phyloP scores from a whole-genome alignment of 1,140 invertebrate species.

The Lucilia cuprina region DNA sequence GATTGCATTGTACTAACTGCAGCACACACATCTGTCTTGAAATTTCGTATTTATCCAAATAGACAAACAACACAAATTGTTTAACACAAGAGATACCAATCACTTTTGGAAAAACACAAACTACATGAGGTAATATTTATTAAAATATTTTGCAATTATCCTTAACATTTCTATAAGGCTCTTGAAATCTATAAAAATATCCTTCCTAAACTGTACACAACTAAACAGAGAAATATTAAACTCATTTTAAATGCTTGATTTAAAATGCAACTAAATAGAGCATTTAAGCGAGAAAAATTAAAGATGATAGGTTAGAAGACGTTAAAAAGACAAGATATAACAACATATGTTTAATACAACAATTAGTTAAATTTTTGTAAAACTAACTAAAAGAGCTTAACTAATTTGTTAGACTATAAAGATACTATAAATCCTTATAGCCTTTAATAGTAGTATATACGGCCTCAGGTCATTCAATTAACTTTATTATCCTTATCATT shows the following conservation, averaged over 20 bases:
- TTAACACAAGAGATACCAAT: neutral
- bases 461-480: neutral
- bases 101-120: neutral
- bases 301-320: no score
- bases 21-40: neutral
- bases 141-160: neutral
- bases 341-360: slow-evolving; percentile 15
- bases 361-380: slow-evolving; percentile 1
- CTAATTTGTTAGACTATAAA: neutral
- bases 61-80: neutral
- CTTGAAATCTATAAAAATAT: neutral
- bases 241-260: neutral
- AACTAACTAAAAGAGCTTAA: slow-evolving; percentile 5
- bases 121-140: neutral
- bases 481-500: slow-evolving; percentile 31
- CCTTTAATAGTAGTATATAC: neutral
- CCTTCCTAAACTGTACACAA: neutral
- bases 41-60: neutral
- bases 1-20: neutral
- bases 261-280: neutral
- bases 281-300: neutral
- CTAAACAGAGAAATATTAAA: neutral
- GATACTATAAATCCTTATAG: neutral
- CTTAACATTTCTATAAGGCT: slow-evolving; percentile 6
- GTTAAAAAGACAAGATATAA: neutral